phyloP scores from a whole-genome alignment of 64 coral and sea anemone species.

The Montipora efflorescens region DNA sequence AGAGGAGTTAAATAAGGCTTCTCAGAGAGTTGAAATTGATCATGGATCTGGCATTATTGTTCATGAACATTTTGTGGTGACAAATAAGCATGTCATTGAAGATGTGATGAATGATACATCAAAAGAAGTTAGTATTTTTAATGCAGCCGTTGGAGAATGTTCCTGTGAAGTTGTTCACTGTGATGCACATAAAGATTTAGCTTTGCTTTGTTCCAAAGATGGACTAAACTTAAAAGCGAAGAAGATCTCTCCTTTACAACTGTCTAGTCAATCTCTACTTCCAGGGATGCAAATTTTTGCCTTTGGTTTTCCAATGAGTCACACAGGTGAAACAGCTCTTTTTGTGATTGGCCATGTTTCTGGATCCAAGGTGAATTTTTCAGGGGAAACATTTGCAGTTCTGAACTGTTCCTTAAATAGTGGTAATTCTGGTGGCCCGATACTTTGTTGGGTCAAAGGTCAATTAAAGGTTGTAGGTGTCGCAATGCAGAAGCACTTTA shows the following conservation, averaged over 20 bases:
- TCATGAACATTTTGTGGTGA: neutral
- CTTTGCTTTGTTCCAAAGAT: too few relatives aligned
- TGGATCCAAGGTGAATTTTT: neutral
- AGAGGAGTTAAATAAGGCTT: neutral
- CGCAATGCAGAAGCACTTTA: too few relatives aligned
- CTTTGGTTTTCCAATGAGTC: neutral
- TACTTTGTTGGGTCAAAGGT: too few relatives aligned
- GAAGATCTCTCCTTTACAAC: too few relatives aligned
- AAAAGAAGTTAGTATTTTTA: too few relatives aligned
- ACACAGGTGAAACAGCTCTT: neutral
- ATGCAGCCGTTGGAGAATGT: too few relatives aligned
- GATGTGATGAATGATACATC: neutral
- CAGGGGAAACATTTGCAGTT: neutral
- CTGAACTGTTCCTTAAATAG: neutral
- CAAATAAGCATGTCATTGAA: neutral
- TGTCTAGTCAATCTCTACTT: too few relatives aligned
- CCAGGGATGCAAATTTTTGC: neutral
- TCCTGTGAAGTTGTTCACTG: too few relatives aligned
- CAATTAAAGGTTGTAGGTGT: too few relatives aligned
- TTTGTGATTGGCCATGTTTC: conserved; percentile 3
- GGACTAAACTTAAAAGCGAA: too few relatives aligned
- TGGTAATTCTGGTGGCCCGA: too few relatives aligned
- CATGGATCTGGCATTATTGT: conserved; percentile 17
- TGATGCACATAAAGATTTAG: too few relatives aligned
- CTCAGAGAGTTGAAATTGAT: neutral